Conservation (phyloP, 2,797 vertebrate species). For the Sebastolobus altivelis region DNA sequence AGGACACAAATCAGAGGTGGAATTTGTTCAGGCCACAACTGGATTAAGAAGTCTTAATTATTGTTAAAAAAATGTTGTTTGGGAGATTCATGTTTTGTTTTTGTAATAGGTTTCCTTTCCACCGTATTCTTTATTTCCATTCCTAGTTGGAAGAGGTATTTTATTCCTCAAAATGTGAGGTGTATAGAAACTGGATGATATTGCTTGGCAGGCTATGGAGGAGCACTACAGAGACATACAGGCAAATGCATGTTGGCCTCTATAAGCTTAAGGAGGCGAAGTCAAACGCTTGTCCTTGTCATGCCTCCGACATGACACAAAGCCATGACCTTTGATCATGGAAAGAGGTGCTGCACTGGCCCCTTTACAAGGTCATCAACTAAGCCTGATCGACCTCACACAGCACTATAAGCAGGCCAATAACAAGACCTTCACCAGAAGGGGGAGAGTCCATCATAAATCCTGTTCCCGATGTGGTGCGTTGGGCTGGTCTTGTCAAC, state of each 20-base stretch:
- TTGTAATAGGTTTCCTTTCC: background rate
- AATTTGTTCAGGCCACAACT: background rate
- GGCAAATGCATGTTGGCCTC: background rate
- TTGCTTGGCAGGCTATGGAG: background rate
- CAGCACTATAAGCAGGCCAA: background rate
- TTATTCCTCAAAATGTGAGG: background rate
- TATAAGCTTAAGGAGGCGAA: background rate
- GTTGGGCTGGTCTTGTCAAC: background rate
- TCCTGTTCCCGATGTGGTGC: background rate
- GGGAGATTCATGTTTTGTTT: background rate
- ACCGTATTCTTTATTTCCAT: background rate
- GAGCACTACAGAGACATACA: background rate
- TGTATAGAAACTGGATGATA: background rate
- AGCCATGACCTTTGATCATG: conserved; percentile 7
- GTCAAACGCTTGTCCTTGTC: background rate
- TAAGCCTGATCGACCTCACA: background rate
- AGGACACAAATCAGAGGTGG: conserved; percentile 11
- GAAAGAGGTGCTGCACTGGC: background rate
- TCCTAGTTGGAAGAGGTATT: background rate
- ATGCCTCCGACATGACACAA: background rate
- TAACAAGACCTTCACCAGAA: background rate
- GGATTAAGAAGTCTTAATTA: background rate
- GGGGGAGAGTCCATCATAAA: background rate
- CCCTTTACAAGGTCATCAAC: conserved; percentile 1
- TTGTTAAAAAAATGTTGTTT: background rate